Evolutionary conservation across 2,888 invertebrate genomes (phyloP).

Genomic region (Drosophila mulleri): DNA sequence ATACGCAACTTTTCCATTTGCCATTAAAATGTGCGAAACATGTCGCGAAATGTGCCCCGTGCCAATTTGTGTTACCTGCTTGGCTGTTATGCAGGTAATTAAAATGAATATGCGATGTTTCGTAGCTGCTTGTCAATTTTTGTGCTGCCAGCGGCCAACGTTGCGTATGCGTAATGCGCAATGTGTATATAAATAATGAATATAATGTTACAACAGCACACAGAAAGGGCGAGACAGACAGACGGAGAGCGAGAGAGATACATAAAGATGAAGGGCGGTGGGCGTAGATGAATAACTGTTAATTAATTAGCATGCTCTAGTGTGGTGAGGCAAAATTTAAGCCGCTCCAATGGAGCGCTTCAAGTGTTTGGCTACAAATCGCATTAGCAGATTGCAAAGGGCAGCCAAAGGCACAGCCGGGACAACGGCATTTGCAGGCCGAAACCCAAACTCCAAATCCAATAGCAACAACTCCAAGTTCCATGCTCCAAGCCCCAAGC

Average conservation of each 20-base stretch:
- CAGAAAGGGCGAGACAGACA: neutral
- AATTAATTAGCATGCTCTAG: slow-evolving; percentile 67
- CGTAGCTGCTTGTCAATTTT: slow-evolving; percentile 59
- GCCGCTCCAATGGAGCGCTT: slow-evolving; percentile 48
- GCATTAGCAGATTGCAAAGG: slow-evolving; percentile 54
- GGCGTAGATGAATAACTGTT: slow-evolving; percentile 38
- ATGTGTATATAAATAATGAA: slow-evolving; percentile 72
- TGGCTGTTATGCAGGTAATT: slow-evolving; percentile 73
- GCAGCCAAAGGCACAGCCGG: slow-evolving; percentile 23
- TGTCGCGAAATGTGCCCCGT: slow-evolving; percentile 55
- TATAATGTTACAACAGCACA: slow-evolving; percentile 40
- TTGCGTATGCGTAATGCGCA: slow-evolving; percentile 53
- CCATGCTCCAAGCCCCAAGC: slow-evolving; percentile 5
- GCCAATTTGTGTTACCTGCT: slow-evolving; percentile 55
- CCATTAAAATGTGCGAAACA: slow-evolving; percentile 67
- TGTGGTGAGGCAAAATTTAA: slow-evolving; percentile 51
- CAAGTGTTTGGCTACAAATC: slow-evolving; percentile 62
- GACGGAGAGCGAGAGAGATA: neutral
- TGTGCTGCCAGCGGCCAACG: slow-evolving; percentile 37
- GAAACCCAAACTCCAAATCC: slow-evolving; percentile 3
- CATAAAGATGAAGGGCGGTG: neutral
- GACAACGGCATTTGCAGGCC: neutral
- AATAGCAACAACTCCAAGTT: slow-evolving; percentile 11
- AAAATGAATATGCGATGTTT: slow-evolving; percentile 62
- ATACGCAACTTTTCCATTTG: slow-evolving; percentile 70